Evolutionary conservation across 2,888 invertebrate genomes (phyloP).

Genomic region (Phalera bucephala): DNA sequence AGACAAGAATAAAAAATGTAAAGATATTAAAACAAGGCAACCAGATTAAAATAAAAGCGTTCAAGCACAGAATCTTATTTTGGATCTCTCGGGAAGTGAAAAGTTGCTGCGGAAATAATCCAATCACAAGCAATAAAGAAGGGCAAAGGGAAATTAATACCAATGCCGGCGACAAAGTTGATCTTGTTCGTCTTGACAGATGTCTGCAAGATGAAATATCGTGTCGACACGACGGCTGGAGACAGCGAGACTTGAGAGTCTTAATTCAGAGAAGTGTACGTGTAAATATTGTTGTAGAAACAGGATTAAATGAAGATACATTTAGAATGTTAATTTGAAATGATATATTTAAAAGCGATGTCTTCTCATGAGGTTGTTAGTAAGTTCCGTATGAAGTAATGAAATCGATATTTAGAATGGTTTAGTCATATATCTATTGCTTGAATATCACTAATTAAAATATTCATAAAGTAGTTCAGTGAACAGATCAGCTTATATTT

Average conservation of each 20-base stretch:
- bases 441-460: no score
- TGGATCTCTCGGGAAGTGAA: slow-evolving; percentile 53
- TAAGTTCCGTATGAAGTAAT: no score
- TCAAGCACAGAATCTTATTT: slow-evolving; percentile 51
- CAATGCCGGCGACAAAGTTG: slow-evolving; percentile 64
- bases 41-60: slow-evolving; percentile 45
- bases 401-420: no score
- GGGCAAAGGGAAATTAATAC: slow-evolving; percentile 72
- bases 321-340: slow-evolving; percentile 1
- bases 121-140: slow-evolving; percentile 70
- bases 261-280: slow-evolving; percentile 36
- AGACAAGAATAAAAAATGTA: slow-evolving; percentile 25
- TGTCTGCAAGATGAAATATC: slow-evolving; percentile 68
- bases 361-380: no score
- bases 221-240: slow-evolving; percentile 41
- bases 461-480: no score
- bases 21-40: slow-evolving; percentile 36
- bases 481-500: no score
- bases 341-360: not conserved
- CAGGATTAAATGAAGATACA: not conserved
- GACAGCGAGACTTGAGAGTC: slow-evolving; percentile 30
- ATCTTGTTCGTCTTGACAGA: slow-evolving; percentile 68
- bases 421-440: no score
- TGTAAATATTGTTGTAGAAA: slow-evolving; percentile 10
- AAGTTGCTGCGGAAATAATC: slow-evolving; percentile 69